phyloP scores from a whole-genome alignment of 2,797 vertebrate genomes.

The Chrosomus eos region DNA sequence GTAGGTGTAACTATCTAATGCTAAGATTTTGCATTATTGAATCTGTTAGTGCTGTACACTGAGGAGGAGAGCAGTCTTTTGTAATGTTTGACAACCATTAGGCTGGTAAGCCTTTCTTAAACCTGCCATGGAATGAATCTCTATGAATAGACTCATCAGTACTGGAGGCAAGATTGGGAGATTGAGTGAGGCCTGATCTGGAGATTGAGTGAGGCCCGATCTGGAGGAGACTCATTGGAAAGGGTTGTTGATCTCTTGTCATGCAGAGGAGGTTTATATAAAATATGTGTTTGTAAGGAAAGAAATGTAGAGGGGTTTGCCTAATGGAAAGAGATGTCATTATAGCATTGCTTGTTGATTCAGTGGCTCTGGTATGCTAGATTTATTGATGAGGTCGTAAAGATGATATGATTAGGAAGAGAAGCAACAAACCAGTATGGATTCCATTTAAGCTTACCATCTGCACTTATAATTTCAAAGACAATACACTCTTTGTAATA shows the following conservation, averaged over 20 bases:
- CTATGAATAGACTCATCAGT: conserved; percentile 55
- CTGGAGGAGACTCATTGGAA: conserved; percentile 11
- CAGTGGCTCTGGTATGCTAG: neutral
- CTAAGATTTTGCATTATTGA: conserved; percentile 3
- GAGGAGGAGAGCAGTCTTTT: conserved; percentile 33
- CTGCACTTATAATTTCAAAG: neutral
- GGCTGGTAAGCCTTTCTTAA: conserved; percentile 53
- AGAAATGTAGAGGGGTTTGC: neutral
- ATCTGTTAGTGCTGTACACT: conserved; percentile 38
- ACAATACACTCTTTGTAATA: neutral
- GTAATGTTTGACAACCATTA: conserved; percentile 56
- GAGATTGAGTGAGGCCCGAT: conserved; percentile 22
- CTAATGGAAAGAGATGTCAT: conserved; percentile 3
- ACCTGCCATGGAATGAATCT: conserved; percentile 55
- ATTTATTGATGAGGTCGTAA: conserved; percentile 13
- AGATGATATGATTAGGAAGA: conserved; percentile 18
- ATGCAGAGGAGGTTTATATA: conserved; percentile 25
- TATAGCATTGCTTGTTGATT: conserved; percentile 14
- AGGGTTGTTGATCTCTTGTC: conserved; percentile 18
- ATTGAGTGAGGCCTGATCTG: too few relatives aligned
- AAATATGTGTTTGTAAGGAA: conserved; percentile 11
- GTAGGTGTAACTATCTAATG: neutral
- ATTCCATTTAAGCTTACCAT: neutral
- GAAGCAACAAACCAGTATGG: neutral
- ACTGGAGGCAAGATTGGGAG: conserved; percentile 36